Percentiles rank a stretch among this genome's conserved stretches.
phyloP scores from a whole-genome alignment of 1,140 invertebrate genomes.

The Amyelois transitella region DNA sequence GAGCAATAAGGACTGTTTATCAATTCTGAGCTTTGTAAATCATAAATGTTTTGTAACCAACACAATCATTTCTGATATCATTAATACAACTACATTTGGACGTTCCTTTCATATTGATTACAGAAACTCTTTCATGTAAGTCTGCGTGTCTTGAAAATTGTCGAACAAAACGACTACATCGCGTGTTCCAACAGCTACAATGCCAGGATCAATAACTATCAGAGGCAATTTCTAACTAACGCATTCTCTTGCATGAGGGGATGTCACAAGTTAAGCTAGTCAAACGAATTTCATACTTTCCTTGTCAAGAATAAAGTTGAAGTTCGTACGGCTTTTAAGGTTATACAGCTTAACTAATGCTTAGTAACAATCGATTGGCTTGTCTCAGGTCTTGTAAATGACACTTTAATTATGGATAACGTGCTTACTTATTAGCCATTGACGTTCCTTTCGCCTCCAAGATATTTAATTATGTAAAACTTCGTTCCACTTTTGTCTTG shows the following conservation, averaged over 20 bases:
- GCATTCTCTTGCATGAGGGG: background rate
- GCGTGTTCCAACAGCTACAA: background rate
- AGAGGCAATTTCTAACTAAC: background rate
- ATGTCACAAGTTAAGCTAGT: background rate
- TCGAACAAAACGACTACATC: background rate
- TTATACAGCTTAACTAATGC: background rate
- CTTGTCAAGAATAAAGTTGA: background rate
- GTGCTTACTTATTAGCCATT: too few species aligned
- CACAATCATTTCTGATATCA: too few species aligned
- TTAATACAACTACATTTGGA: too few species aligned
- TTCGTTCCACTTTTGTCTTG: too few species aligned
- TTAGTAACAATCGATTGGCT: background rate
- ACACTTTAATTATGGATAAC: too few species aligned
- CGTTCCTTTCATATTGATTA: too few species aligned
- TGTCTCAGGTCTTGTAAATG: too few species aligned
- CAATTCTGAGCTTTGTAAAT: background rate
- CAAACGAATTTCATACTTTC: background rate
- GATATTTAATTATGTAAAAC: too few species aligned
- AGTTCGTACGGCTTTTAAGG: background rate
- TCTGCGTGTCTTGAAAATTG: background rate
- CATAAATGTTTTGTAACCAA: background rate
- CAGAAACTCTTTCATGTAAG: background rate
- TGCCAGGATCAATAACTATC: background rate
- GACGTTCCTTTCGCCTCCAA: too few species aligned
- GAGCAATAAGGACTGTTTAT: too few species aligned